Evolutionary conservation across 2,797 vertebrate species (phyloP).

Genomic region (Argyrosomus regius): DNA sequence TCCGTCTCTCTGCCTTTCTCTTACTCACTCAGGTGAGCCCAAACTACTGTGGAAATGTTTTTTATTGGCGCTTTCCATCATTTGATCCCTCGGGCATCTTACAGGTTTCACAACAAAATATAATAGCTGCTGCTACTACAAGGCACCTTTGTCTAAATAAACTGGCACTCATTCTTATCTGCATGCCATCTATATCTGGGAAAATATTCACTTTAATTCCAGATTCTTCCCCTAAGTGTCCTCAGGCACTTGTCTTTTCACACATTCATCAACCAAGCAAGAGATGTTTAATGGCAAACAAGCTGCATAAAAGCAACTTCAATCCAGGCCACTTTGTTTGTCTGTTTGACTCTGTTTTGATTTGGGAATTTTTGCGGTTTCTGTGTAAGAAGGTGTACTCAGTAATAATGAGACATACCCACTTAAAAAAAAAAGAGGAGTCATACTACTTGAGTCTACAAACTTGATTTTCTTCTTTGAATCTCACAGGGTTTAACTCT

Average conservation of each 20-base stretch:
- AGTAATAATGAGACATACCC: not conserved
- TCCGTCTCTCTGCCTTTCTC: not conserved
- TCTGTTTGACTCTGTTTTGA: conserved; percentile 17
- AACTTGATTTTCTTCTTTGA: conserved; percentile 6
- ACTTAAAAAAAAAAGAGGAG: not conserved
- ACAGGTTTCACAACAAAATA: conserved; percentile 52
- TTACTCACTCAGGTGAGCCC: not conserved
- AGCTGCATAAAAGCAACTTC: not conserved
- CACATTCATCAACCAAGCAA: conserved; percentile 32
- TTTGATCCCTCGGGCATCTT: conserved; percentile 27
- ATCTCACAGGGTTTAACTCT: not conserved
- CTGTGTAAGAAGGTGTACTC: not conserved
- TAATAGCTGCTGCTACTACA: conserved; percentile 39
- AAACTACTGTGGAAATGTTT: conserved; percentile 29
- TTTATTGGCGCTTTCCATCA: conserved; percentile 30
- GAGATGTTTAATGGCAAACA: conserved; percentile 2
- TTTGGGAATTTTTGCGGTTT: conserved; percentile 20
- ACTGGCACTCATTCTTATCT: conserved; percentile 21
- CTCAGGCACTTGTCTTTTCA: conserved; percentile 53
- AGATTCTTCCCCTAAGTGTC: conserved; percentile 26
- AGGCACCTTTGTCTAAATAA: conserved; percentile 60
- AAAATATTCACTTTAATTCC: conserved; percentile 64
- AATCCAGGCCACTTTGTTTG: not conserved
- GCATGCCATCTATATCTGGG: conserved; percentile 36
- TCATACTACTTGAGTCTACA: not conserved